Conservation (phyloP, 2,797 vertebrate species). For the Chelonia mydas region DNA sequence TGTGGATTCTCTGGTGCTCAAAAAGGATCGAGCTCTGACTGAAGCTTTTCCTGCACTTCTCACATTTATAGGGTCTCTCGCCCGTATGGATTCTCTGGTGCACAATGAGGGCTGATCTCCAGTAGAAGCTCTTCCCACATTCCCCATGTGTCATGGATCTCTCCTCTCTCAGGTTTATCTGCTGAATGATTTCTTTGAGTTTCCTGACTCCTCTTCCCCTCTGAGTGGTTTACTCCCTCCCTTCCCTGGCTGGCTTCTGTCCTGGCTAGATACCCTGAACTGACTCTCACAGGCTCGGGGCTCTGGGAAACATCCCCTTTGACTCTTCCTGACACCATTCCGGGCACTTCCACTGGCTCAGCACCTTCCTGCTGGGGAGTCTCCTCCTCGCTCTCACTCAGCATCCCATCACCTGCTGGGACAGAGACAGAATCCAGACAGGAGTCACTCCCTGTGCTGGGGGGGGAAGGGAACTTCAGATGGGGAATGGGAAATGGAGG, state of each 20-base stretch:
- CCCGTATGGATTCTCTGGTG: slow-evolving; percentile 69
- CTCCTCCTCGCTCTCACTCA: background rate
- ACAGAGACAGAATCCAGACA: background rate
- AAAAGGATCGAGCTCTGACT: slow-evolving; percentile 66
- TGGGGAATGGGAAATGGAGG: background rate
- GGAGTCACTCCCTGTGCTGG: background rate
- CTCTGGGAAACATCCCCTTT: background rate
- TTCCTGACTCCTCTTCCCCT: fast-evolving
- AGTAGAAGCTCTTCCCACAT: slow-evolving; percentile 67
- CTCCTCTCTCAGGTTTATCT: slow-evolving; percentile 54
- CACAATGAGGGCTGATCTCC: slow-evolving; percentile 66
- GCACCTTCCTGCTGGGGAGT: background rate
- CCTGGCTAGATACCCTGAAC: background rate
- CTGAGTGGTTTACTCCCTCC: background rate
- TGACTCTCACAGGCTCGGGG: background rate
- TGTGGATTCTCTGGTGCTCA: slow-evolving; percentile 61
- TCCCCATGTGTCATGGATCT: slow-evolving; percentile 60
- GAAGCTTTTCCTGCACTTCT: slow-evolving; percentile 66
- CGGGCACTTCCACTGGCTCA: background rate
- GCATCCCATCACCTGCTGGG: background rate
- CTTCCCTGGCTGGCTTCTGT: background rate
- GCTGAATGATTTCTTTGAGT: slow-evolving; percentile 19
- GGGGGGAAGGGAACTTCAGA: background rate
- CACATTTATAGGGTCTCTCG: slow-evolving; percentile 66
- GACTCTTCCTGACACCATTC: background rate